phyloP scores from a whole-genome alignment of 1,140 invertebrate species.

The Drosophila lacertosa region DNA sequence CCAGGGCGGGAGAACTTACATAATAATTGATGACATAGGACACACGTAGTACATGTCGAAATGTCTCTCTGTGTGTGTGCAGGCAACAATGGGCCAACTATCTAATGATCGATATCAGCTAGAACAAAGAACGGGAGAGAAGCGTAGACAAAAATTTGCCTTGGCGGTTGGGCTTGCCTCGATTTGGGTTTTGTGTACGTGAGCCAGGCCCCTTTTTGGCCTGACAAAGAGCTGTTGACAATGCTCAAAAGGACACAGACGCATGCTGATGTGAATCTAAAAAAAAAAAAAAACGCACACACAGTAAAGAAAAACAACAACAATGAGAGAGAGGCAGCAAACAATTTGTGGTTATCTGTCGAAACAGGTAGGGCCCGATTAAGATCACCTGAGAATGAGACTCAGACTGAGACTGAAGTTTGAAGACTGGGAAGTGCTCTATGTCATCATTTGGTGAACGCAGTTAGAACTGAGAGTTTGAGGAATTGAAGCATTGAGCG shows the following conservation, averaged over 20 bases:
- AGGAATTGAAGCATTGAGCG: neutral
- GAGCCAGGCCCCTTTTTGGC: constrained; percentile 31
- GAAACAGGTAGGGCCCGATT: constrained; percentile 49
- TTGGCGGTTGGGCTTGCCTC: constrained; percentile 26
- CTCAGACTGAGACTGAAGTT: neutral
- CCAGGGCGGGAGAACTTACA: constrained; percentile 43
- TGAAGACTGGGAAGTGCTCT: constrained; percentile 16
- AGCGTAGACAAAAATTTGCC: constrained; percentile 29
- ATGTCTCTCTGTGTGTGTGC: constrained; percentile 14
- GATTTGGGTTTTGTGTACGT: constrained; percentile 24
- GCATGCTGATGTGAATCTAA: constrained; percentile 51
- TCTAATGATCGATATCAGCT: constrained; percentile 58
- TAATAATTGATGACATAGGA: constrained; percentile 56
- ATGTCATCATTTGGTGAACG: constrained; percentile 40
- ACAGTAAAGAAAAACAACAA: neutral
- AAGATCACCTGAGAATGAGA: constrained; percentile 30
- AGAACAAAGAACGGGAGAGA: constrained; percentile 40
- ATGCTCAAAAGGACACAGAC: constrained; percentile 28
- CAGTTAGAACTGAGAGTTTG: constrained; percentile 29
- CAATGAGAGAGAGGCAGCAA: constrained; percentile 29
- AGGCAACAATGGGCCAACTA: constrained; percentile 43
- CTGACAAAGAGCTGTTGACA: constrained; percentile 51
- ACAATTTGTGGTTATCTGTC: constrained; percentile 58
- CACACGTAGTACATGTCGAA: constrained; percentile 52
- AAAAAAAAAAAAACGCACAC: constrained; percentile 1